Conservation (phyloP, 2,797 vertebrate species). For the Carapus acus region DNA sequence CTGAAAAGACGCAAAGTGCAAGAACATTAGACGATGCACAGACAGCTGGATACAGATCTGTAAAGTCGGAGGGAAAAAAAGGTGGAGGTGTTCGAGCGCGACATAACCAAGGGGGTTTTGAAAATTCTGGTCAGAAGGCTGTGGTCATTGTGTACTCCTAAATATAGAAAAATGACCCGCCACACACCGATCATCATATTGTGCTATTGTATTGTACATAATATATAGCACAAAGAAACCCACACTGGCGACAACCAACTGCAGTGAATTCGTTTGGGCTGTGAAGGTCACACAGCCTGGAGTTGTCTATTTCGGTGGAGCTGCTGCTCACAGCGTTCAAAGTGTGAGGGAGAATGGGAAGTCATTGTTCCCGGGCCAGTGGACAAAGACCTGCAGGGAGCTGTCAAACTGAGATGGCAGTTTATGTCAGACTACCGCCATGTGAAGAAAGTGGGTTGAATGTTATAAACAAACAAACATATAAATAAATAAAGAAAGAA, state of each 20-base stretch:
- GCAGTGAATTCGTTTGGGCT: conserved; percentile 60
- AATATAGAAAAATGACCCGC: conserved; percentile 44
- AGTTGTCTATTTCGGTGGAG: conserved; percentile 55
- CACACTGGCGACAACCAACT: conserved; percentile 53
- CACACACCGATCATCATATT: conserved; percentile 43
- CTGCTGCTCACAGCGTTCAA: conserved; percentile 44
- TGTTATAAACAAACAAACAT: conserved; percentile 27
- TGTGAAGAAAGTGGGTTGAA: conserved; percentile 46
- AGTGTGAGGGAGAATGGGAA: conserved; percentile 53
- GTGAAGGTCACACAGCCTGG: conserved; percentile 68
- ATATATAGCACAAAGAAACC: conserved; percentile 54
- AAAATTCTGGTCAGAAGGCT: conserved; percentile 21
- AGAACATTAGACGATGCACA: conserved; percentile 23
- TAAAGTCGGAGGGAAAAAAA: conserved; percentile 8
- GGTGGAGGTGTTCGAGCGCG: conserved; percentile 1
- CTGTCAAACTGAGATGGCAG: conserved; percentile 68
- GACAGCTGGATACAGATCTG: conserved; percentile 19
- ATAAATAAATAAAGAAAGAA: too few relatives aligned
- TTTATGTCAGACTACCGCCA: conserved; percentile 66
- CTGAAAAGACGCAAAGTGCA: conserved; percentile 58
- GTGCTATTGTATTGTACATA: conserved; percentile 50
- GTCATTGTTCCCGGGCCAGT: conserved; percentile 63
- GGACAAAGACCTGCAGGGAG: conserved; percentile 59
- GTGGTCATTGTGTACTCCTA: conserved; percentile 32
- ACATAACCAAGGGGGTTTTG: conserved; percentile 18